A percentile compares a stretch with the other conserved stretches of the same genome.
Evolutionary conservation across 1,140 invertebrate genomes (phyloP).

Genomic region (Hyposmocoma kahamanoa): DNA sequence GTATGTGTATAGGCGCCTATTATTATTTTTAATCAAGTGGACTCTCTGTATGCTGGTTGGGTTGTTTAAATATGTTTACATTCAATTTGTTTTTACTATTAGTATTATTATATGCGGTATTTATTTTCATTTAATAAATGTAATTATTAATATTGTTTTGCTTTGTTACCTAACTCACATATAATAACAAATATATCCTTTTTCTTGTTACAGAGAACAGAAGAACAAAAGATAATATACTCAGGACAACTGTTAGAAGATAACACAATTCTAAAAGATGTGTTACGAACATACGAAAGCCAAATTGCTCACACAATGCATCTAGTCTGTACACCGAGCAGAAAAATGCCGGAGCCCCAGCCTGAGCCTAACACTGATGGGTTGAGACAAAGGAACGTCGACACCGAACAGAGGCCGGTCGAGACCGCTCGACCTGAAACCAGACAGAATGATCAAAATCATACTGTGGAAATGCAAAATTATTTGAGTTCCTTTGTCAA

Average conservation of each 20-base stretch:
- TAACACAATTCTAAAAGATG: slow-evolving; percentile 83
- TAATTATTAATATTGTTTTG: no score
- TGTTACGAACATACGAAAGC: slow-evolving; percentile 83
- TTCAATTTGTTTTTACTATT: no score
- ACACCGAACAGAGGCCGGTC: slow-evolving; percentile 10
- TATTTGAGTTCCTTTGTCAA: slow-evolving; percentile 53
- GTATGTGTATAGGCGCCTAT: no score
- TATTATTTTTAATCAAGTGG: no score
- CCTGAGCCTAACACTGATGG: slow-evolving; percentile 27
- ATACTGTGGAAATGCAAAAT: slow-evolving; percentile 64
- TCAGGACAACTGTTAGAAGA: slow-evolving; percentile 91
- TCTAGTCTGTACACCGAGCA: slow-evolving; percentile 81
- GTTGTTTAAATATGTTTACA: no score
- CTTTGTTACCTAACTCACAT: no score
- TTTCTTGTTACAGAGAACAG: slow-evolving; percentile 75
- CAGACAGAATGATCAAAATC: slow-evolving; percentile 62
- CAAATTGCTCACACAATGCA: slow-evolving; percentile 86
- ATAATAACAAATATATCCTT: neutral
- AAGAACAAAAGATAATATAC: slow-evolving; percentile 92
- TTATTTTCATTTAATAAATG: no score
- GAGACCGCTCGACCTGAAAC: slow-evolving; percentile 39
- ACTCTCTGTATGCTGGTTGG: no score
- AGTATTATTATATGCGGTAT: no score
- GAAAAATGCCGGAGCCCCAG: slow-evolving; percentile 31
- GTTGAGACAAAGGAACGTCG: slow-evolving; percentile 50